phyloP scores from a whole-genome alignment of 2,113 vertebrate species.

The Dipodomys spectabilis region DNA sequence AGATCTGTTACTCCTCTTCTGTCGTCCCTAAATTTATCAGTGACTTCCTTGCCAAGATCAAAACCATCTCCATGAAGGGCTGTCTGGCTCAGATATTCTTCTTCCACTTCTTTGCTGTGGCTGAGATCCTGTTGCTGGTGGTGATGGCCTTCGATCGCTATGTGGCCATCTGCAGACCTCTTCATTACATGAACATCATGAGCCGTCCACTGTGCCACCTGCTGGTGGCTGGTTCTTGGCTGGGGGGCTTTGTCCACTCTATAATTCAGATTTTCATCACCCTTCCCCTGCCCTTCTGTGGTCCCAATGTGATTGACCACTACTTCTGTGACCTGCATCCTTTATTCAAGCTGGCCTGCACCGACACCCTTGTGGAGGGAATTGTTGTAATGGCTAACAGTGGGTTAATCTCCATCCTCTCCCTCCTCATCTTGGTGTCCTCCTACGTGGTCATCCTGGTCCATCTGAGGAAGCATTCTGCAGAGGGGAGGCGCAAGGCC shows the following conservation, averaged over 20 bases:
- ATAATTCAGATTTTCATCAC: constrained; percentile 57
- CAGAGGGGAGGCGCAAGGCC: constrained; percentile 58
- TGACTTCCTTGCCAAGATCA: constrained; percentile 52
- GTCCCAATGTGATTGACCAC: constrained; percentile 66
- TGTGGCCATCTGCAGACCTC: constrained; percentile 70
- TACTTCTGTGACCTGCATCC: constrained; percentile 76
- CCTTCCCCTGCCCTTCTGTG: constrained; percentile 65
- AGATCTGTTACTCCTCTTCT: constrained; percentile 66
- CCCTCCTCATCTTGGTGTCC: constrained; percentile 38
- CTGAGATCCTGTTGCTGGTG: constrained; percentile 54
- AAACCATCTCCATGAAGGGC: constrained; percentile 52
- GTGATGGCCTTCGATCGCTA: constrained; percentile 69
- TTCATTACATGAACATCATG: constrained; percentile 58
- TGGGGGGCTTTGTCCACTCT: constrained; percentile 62
- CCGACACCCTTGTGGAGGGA: constrained; percentile 64
- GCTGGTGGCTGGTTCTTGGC: constrained; percentile 55
- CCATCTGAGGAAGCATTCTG: constrained; percentile 31
- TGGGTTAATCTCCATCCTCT: constrained; percentile 22
- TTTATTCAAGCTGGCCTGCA: constrained; percentile 66
- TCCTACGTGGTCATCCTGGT: constrained; percentile 53
- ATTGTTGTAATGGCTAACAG: constrained; percentile 56
- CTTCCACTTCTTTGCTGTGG: constrained; percentile 57
- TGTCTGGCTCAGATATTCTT: constrained; percentile 74
- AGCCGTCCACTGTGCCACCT: constrained; percentile 2
- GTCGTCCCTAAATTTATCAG: constrained; percentile 65